These are phyloP conservation scores for Eurosta solidaginis DNA, from an alignment of 1,140 invertebrate species.

Conservation along the genomic window DNA sequence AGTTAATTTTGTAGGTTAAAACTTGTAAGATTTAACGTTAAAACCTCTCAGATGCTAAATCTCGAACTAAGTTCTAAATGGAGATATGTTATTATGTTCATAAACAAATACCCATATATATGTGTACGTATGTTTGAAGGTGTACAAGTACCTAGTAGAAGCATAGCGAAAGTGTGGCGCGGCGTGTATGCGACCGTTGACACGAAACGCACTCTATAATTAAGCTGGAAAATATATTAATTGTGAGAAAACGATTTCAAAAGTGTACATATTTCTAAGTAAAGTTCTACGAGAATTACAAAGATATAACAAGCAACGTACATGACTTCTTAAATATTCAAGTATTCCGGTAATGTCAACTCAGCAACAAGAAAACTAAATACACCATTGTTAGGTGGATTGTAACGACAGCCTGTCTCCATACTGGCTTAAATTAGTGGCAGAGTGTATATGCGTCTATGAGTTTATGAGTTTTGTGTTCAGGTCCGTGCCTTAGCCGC, in stretches of 20 bases:
- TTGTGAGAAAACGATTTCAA: conserved; percentile 22
- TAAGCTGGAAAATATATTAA: conserved; percentile 29
- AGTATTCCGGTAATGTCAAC: not conserved
- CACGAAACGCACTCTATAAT: conserved; percentile 55
- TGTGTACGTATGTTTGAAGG: no score
- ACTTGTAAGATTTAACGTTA: no score
- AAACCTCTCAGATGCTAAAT: no score
- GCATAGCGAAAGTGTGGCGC: conserved; percentile 32
- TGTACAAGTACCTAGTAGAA: conserved; percentile 43
- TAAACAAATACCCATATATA: no score
- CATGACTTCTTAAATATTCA: not conserved
- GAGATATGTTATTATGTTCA: no score
- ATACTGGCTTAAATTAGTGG: no score
- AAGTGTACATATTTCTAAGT: not conserved
- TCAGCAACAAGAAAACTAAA: not conserved
- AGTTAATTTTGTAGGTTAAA: no score
- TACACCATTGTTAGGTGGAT: not conserved
- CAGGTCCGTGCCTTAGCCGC: no score
- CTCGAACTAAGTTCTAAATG: no score
- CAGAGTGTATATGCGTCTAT: no score
- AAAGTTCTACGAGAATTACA: not conserved
- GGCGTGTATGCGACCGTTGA: conserved; percentile 36
- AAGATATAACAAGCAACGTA: not conserved
- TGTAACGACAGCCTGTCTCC: no score
- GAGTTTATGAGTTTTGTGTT: no score